Base-by-base conservation (phyloP, 1,140 invertebrate species). In the Drosophila albomicans region DNA sequence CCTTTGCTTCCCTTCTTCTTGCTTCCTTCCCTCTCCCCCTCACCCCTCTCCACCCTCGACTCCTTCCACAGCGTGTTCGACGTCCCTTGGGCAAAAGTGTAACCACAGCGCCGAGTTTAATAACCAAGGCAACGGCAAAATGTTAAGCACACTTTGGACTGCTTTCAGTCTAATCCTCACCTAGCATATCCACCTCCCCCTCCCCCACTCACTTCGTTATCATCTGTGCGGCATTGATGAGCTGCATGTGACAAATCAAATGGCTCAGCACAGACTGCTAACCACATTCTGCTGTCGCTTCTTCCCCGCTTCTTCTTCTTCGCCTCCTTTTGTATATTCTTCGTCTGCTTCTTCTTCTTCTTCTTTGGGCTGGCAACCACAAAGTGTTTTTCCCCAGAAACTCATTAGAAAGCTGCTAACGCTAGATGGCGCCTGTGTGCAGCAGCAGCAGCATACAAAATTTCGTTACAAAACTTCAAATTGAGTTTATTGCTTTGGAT, bases 61-160 rank as follows among this genome's bases (percentile, higher is more conserved):
- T 64, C 38, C 20, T 25, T 25, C 6, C 28, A 15, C 20, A 38
- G 46, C 49, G 57, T 30, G 6, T 5, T 52, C 32, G 16, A 7
- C 8, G 20, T 41, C 35, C 16, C n/a, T 35, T 46, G 41, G 68
- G 28, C 16, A 46, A 64, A 56, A 71, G 28, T 45, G 43, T 46
- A 62, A 77, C 71, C 71, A 46, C 70, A 68, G 45, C 59, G 57
- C 56, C 59, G 52, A 73, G 77, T 67, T 85, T 82, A 84, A 82
- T 82, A 82, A 85, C 81, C 77, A 64, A 57, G 71, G 72, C 66
- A 79, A 82, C 52, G 62, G 16, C 56, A 63, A 75, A 51, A 43
- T 71, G 56, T 32, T 59, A 70, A 65, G 32, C 48, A 63, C 43
- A 52, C 11, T 56, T 54, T 65, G 13, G 15, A 25, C 11, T 16